Evolutionary conservation across 1,140 invertebrate species (phyloP).

Genomic region (Neodiprion lecontei): DNA sequence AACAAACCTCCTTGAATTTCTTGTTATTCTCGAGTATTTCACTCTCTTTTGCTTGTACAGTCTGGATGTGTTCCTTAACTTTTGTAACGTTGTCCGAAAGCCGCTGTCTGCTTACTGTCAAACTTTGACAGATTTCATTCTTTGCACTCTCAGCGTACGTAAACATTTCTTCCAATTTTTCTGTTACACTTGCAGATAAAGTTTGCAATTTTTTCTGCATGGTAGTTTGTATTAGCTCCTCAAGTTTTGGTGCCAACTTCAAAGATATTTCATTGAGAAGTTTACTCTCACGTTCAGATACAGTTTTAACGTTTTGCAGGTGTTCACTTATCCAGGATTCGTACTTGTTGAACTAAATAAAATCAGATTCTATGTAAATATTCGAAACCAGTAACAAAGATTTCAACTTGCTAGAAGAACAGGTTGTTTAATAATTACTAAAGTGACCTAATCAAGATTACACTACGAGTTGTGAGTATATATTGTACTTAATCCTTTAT

Average conservation of each 20-base stretch:
- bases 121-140: slow-evolving; percentile 33
- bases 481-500: too few relatives aligned
- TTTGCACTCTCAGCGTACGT: slow-evolving; percentile 40
- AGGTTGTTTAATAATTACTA: slow-evolving; percentile 18
- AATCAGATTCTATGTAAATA: neutral
- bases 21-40: slow-evolving; percentile 36
- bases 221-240: slow-evolving; percentile 40
- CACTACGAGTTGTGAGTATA: too few relatives aligned
- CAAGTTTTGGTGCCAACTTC: slow-evolving; percentile 42
- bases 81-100: slow-evolving; percentile 34
- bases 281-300: slow-evolving; percentile 39
- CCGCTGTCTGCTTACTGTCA: slow-evolving; percentile 36
- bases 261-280: slow-evolving; percentile 32
- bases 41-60: slow-evolving; percentile 33
- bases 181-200: slow-evolving; percentile 34
- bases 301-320: slow-evolving; percentile 28
- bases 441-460: too few relatives aligned
- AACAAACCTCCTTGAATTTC: slow-evolving; percentile 35
- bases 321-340: slow-evolving; percentile 42
- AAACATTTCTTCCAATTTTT: slow-evolving; percentile 43
- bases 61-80: slow-evolving; percentile 36
- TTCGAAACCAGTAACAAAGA: too few relatives aligned
- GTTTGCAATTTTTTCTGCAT: slow-evolving; percentile 43
- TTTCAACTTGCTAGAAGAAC: neutral
- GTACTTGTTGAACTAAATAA: slow-evolving; percentile 42